phyloP scores from a whole-genome alignment of 2,797 vertebrate genomes.

The Enteromius afrohamiltoni region DNA sequence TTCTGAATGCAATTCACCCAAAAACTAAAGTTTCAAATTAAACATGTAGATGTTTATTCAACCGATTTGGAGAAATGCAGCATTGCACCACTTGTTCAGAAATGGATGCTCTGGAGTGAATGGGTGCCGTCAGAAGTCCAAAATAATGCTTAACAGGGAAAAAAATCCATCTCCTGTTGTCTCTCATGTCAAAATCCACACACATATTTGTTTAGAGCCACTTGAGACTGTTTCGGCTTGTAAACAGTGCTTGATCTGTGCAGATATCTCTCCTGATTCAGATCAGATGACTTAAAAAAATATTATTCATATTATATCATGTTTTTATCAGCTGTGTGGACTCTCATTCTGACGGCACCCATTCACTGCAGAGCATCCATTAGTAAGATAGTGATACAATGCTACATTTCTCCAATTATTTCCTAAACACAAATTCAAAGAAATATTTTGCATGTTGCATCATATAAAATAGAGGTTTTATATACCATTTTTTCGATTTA shows the following conservation, averaged over 20 bases:
- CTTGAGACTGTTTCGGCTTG: not conserved
- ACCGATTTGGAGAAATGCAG: not conserved
- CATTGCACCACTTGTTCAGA: not conserved
- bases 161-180: not conserved
- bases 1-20: not conserved
- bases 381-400: not conserved
- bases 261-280: not conserved
- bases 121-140: not conserved
- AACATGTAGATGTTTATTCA: not conserved
- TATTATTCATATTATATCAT: not conserved
- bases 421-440: not conserved
- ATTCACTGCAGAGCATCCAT: not conserved
- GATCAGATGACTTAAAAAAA: not conserved
- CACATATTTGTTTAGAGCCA: not conserved
- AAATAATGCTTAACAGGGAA: not conserved
- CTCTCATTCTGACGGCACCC: not conserved
- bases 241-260: not conserved
- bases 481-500: not conserved
- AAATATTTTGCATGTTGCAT: not conserved
- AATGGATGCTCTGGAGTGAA: not conserved
- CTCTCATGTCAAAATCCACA: not conserved
- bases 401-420: not conserved
- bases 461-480: not conserved
- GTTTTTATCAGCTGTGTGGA: not conserved
- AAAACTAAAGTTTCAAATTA: not conserved